These are phyloP conservation scores for Terrapene triunguis DNA, from an alignment of 2,113 vertebrate species.

Conservation along the genomic window DNA sequence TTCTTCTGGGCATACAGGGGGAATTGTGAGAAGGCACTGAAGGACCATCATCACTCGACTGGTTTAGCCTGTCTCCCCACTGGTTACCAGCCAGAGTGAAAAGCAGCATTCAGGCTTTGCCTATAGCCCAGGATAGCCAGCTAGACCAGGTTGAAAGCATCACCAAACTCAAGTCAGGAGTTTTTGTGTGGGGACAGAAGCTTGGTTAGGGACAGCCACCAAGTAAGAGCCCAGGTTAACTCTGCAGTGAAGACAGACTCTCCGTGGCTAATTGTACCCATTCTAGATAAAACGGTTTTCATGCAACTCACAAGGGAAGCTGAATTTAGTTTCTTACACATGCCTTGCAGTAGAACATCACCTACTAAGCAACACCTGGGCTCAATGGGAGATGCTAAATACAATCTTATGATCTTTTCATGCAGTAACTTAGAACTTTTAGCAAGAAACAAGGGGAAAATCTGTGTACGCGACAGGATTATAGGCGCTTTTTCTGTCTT, in stretches of 20 bases:
- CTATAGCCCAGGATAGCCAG: neutral
- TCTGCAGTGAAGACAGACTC: neutral
- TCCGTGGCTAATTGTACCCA: neutral
- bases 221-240: neutral
- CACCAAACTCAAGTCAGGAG: neutral
- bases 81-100: neutral
- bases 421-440: neutral
- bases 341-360: neutral
- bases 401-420: neutral
- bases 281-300: neutral
- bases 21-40: neutral
- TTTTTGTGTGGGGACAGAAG: neutral
- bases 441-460: neutral
- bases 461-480: neutral
- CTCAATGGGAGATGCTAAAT: neutral
- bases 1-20: neutral
- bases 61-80: neutral
- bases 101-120: neutral
- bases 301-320: neutral
- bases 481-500: neutral
- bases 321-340: too few relatives aligned
- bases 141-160: neutral
- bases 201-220: neutral
- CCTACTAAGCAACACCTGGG: too few relatives aligned
- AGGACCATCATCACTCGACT: neutral